Base-by-base conservation (phyloP, 37 sponge, comb jelly and placozoan species). In the Diacarnus erythraeanus region DNA sequence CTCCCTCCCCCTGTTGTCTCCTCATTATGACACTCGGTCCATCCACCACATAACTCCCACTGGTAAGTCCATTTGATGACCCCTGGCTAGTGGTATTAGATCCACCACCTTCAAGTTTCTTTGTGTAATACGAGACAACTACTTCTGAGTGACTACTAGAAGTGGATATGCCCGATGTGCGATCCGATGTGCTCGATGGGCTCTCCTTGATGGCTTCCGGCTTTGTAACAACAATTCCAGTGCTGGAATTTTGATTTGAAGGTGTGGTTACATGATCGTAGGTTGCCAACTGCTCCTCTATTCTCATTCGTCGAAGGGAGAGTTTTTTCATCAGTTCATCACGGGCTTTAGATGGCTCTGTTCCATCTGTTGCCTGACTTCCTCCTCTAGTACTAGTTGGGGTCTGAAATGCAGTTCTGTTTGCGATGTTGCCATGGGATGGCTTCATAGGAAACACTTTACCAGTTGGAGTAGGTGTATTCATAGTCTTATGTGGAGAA, bases 241-340 rank as follows among this genome's bases (percentile, higher is more conserved):
- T 58, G 3, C 20, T 30, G 9, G 77, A 33, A 27, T 33, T 59
- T 20, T 38, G 22, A 35, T 33, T 57, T 2, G 63, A 76, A 38
- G 36, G 2, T n/a, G 43, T 71, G 2, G 47, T 35, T 15, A 34
- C 25, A 10, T 38, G 40, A 40, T 43, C 40, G 9, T 75, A 2
- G 34, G 6, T 27, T 2, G 42, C 42, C n/a, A 72, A 0, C 36
- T 85, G 73, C 60, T 78, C 42, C 4, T 85, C 85, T 3, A 85
- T 40, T 27, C 36, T 77, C 56, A 70, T 59, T 10, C 85, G 43
- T 39, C 79, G 42, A 15, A 59, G 25, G 3, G 76, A 34, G 31
- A 85, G 65, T 31, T 85, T 85, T 43, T 65, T 70, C 77, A 85
- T 60, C 38, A 85, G 72, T 51, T 85, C 85, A 44, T 74, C 35